These are phyloP conservation scores for Fragum whitleyi DNA, from an alignment of 2,888 invertebrate species.

Conservation along the genomic window DNA sequence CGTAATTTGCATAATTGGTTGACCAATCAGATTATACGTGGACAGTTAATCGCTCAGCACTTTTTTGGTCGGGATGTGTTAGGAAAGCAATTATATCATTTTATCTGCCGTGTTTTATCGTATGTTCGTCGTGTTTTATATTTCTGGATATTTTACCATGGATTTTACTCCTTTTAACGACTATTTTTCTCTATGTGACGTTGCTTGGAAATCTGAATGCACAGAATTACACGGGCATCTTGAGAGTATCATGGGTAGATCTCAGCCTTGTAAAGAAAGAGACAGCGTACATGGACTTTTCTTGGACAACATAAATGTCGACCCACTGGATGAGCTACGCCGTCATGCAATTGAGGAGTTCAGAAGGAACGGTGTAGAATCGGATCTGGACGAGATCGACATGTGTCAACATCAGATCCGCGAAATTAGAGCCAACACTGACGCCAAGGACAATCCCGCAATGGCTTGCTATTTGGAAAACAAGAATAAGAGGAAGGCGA, in stretches of 20 bases:
- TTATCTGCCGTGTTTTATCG: background rate
- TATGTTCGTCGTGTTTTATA: background rate
- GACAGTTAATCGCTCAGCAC: background rate
- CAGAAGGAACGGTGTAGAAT: constrained; percentile 64
- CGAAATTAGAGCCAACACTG: constrained; percentile 12
- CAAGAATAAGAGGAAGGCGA: constrained; percentile 55
- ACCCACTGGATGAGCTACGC: constrained; percentile 23
- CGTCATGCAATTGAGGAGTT: constrained; percentile 62
- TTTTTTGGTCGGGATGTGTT: background rate
- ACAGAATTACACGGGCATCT: background rate
- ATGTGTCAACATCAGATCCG: constrained; percentile 65
- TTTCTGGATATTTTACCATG: background rate
- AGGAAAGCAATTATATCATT: background rate
- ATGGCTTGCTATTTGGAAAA: constrained; percentile 53
- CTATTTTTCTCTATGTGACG: constrained; percentile 9
- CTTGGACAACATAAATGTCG: background rate
- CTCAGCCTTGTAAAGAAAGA: background rate
- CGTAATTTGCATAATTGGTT: background rate
- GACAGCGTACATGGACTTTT: background rate
- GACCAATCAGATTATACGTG: background rate
- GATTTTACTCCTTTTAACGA: constrained; percentile 11
- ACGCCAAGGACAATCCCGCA: constrained; percentile 20
- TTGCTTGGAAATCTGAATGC: background rate
- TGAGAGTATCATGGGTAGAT: background rate
- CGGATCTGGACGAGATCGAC: constrained; percentile 71